Percentiles rank a stretch among this genome's conserved stretches.
These are phyloP conservation scores for Iselma pallidipennis DNA, from an alignment of 2,888 invertebrate genomes.

Conservation along the genomic window DNA sequence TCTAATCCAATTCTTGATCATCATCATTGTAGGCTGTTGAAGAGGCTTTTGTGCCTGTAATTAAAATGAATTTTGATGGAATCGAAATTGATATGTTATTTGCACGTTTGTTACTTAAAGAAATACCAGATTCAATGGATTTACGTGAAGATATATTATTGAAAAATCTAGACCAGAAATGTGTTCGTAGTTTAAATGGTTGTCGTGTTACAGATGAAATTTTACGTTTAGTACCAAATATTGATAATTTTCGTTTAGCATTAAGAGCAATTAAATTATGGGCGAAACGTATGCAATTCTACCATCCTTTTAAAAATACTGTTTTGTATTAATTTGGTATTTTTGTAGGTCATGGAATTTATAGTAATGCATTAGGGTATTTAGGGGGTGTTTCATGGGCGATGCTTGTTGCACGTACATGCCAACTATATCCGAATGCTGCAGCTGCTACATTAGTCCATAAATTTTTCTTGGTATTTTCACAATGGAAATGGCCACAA, in stretches of 20 bases:
- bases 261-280: slow-evolving; percentile 95
- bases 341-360: slow-evolving; percentile 86
- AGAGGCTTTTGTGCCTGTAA: slow-evolving; percentile 98
- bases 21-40: slow-evolving; percentile 73
- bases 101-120: slow-evolving; percentile 91
- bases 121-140: slow-evolving; percentile 89
- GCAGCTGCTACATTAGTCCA: slow-evolving; percentile 92
- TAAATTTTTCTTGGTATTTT: slow-evolving; percentile 98
- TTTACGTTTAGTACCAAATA: slow-evolving; percentile 90
- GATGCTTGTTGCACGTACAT: slow-evolving; percentile 97
- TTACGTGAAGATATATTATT: slow-evolving; percentile 88
- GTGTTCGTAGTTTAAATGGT: slow-evolving; percentile 95
- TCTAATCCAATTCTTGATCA: not conserved
- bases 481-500: slow-evolving; percentile 99
- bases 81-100: slow-evolving; percentile 99
- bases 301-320: no score
- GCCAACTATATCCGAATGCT: slow-evolving; percentile 98
- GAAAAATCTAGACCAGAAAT: slow-evolving; percentile 94
- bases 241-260: slow-evolving; percentile 91
- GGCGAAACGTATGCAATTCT: slow-evolving; percentile 87
- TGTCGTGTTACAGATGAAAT: slow-evolving; percentile 99
- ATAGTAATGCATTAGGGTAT: slow-evolving; percentile 97
- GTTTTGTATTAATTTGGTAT: slow-evolving; percentile 15
- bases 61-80: slow-evolving; percentile 98
- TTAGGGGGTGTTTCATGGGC: slow-evolving; percentile 99